Base-by-base conservation (phyloP, 2,113 vertebrate genomes). In the Indri indri region DNA sequence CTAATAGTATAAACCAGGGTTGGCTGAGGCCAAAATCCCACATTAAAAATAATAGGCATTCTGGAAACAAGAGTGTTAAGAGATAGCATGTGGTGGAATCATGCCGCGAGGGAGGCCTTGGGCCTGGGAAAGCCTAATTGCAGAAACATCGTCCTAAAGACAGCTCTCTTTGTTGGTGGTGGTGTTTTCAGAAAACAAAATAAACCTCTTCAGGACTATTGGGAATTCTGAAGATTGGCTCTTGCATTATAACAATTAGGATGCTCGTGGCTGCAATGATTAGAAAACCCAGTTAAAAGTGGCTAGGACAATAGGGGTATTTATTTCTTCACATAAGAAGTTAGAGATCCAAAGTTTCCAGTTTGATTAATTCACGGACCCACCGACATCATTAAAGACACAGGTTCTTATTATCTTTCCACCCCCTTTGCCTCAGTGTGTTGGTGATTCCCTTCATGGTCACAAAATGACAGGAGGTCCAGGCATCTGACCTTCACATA, bases 11-110 rank as follows among this genome's bases (percentile, higher is more conserved):
- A 96, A 97, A 91, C 84, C 94, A 97, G 61, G 61, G 27, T 96
- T 95, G 95, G 71, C 96, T 34, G 37, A 83, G 90, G 50, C 87
- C 54, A 85, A 92, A 91, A 92, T 50, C 70, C 27, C 73, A 96
- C 66, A 74, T 96, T 95, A 92, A 97, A 97, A 97, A 90, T 91
- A 96, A 95, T 27, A 93, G 91, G 88, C 63, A 8, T 89, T 73
- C 70, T 94, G 84, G 91, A 94, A 91, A 96, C 70, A 82, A 88
- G 81, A 84, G 88, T 80, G 66, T 92, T 92, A 95, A 88, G 94
- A 92, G 83, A 82, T 30, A 93, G 84, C 61, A 68, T 68, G 61
- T 93, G 84, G 86, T 34, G 34, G 87, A 79, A 57, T 54, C 68
- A 7, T 23, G 90, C 45, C 4, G 3, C 22, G 45, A 74, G 81